These are phyloP conservation scores for Saguinus midas DNA, from an alignment of 2,113 vertebrate genomes.

Conservation along the genomic window DNA sequence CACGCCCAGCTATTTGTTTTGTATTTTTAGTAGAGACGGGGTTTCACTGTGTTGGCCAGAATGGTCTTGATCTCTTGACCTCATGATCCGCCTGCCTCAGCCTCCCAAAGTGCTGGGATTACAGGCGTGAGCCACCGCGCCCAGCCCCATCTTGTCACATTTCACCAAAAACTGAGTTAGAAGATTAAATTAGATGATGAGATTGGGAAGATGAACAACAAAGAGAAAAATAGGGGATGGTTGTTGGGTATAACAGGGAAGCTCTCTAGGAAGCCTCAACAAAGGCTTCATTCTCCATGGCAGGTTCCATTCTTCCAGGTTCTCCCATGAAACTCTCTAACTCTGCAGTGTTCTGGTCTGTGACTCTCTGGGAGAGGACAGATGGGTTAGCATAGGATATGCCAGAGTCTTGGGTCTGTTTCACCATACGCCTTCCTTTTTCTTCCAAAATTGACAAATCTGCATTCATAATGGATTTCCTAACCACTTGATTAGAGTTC, in stretches of 20 bases:
- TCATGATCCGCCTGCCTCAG: too few species aligned
- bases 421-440: constrained; percentile 35
- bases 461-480: constrained; percentile 41
- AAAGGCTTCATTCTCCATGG: neutral
- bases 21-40: too few species aligned
- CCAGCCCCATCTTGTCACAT: neutral
- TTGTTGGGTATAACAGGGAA: neutral
- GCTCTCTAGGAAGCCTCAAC: neutral
- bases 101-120: too few species aligned
- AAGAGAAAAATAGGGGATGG: neutral
- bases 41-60: too few species aligned
- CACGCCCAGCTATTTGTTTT: too few species aligned
- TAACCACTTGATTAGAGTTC: neutral
- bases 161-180: neutral
- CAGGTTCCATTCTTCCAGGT: neutral
- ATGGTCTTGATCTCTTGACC: too few species aligned
- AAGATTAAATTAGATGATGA: neutral
- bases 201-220: neutral
- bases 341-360: neutral
- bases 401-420: constrained; percentile 49
- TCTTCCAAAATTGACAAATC: constrained; percentile 47
- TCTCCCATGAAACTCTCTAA: neutral
- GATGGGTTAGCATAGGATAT: constrained; percentile 3
- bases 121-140: too few species aligned
- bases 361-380: neutral